Evolutionary conservation across 2,797 vertebrate genomes (phyloP).

Genomic region (Cryptoblepharus egeriae): DNA sequence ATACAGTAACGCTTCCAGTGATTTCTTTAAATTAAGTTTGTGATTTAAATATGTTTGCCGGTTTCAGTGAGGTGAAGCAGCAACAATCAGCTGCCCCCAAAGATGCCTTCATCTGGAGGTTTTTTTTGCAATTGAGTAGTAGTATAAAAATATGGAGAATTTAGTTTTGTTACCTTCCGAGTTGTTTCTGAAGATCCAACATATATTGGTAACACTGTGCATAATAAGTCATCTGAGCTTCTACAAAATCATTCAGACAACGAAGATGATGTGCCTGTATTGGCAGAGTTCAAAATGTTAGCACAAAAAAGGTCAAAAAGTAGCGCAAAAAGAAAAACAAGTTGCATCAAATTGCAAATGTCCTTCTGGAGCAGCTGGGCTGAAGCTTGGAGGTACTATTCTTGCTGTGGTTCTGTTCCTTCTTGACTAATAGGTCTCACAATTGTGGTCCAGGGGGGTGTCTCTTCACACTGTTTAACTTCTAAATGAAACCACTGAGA

Average conservation of each 20-base stretch:
- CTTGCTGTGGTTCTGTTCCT: no score
- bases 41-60: neutral
- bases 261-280: slow-evolving; percentile 94
- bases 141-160: neutral
- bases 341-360: neutral
- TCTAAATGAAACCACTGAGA: no score
- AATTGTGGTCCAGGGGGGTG: no score
- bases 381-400: no score
- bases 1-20: neutral
- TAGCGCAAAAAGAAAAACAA: neutral
- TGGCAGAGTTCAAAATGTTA: slow-evolving; percentile 22
- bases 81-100: neutral
- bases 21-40: neutral
- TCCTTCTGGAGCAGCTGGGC: no score
- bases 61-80: neutral
- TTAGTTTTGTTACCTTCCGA: slow-evolving; percentile 87
- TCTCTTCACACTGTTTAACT: no score
- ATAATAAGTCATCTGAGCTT: slow-evolving; percentile 96
- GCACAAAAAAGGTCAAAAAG: neutral
- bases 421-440: no score
- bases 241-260: slow-evolving; percentile 96
- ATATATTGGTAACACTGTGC: slow-evolving; percentile 99
- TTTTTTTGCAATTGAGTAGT: neutral
- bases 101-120: neutral
- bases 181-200: slow-evolving; percentile 97